A percentile compares a stretch with the other conserved stretches of the same genome.
Conservation (phyloP, 2,797 vertebrate genomes). For the Halcyon badia region DNA sequence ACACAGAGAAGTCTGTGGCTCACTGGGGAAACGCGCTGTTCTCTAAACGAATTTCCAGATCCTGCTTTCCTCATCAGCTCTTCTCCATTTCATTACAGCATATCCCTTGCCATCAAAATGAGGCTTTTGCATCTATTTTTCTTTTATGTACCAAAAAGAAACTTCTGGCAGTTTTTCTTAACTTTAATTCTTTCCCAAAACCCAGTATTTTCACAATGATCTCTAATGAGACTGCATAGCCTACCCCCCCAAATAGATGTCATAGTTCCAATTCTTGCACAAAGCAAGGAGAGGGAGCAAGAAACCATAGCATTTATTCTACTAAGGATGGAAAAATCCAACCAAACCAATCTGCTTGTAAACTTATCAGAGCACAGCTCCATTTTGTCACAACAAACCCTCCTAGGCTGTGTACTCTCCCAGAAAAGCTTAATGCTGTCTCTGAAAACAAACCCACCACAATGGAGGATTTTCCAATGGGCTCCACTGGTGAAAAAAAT, state of each 20-base stretch:
- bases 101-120: not conserved
- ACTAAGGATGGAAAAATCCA: not conserved
- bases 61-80: constrained; percentile 62
- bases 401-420: not conserved
- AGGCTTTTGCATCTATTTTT: constrained; percentile 48
- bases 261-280: not conserved
- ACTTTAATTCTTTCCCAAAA: constrained; percentile 45
- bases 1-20: constrained; percentile 40
- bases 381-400: not conserved
- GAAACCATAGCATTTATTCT: not conserved
- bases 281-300: not conserved
- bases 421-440: not conserved
- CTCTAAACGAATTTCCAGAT: constrained; percentile 33
- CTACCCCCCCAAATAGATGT: not conserved
- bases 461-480: not conserved
- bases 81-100: constrained; percentile 39
- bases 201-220: constrained; percentile 31
- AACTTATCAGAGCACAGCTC: not conserved
- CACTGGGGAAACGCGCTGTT: constrained; percentile 23
- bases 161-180: not conserved
- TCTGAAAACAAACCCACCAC: not conserved
- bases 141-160: constrained; percentile 13
- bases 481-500: not conserved
- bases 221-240: constrained; percentile 7
- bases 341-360: not conserved